A percentile compares a stretch with the other conserved stretches of the same genome.
Conservation (phyloP, 2,888 invertebrate species). For the Lymantria monacha region DNA sequence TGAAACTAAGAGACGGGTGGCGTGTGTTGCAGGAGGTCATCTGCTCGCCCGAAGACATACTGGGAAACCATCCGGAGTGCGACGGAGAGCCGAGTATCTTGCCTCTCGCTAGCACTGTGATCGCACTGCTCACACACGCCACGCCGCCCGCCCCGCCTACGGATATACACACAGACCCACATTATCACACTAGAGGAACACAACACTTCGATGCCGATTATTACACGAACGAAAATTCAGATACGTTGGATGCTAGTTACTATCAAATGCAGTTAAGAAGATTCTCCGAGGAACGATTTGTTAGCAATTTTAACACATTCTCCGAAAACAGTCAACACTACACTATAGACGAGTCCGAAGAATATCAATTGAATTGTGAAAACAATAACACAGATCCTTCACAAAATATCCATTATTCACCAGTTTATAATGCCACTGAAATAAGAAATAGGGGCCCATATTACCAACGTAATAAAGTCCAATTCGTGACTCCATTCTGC, state of each 20-base stretch:
- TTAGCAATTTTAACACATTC: slow-evolving; percentile 59
- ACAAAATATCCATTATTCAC: slow-evolving; percentile 46
- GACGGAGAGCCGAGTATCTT: slow-evolving; percentile 38
- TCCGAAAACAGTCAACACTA: slow-evolving; percentile 40
- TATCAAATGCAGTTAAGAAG: slow-evolving; percentile 53
- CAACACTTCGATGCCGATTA: slow-evolving; percentile 23
- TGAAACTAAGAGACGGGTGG: slow-evolving; percentile 73
- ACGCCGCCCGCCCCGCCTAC: slow-evolving; percentile 71
- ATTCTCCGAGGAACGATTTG: slow-evolving; percentile 61
- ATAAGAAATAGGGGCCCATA: slow-evolving; percentile 73
- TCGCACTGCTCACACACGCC: slow-evolving; percentile 67
- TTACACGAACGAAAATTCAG: slow-evolving; percentile 42
- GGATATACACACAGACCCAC: slow-evolving; percentile 67
- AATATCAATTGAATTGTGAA: slow-evolving; percentile 57
- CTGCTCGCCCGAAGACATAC: slow-evolving; percentile 84
- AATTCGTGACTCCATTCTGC: slow-evolving; percentile 70
- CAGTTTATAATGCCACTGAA: slow-evolving; percentile 56
- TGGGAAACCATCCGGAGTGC: slow-evolving; percentile 59
- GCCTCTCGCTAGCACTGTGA: slow-evolving; percentile 62
- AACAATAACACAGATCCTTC: slow-evolving; percentile 54
- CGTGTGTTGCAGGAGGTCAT: slow-evolving; percentile 86
- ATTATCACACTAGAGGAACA: slow-evolving; percentile 21
- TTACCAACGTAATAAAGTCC: slow-evolving; percentile 65
- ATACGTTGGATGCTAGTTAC: slow-evolving; percentile 55
- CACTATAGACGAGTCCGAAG: slow-evolving; percentile 70